phyloP scores from a whole-genome alignment of 2,797 vertebrate species.

The Staurois parvus region DNA sequence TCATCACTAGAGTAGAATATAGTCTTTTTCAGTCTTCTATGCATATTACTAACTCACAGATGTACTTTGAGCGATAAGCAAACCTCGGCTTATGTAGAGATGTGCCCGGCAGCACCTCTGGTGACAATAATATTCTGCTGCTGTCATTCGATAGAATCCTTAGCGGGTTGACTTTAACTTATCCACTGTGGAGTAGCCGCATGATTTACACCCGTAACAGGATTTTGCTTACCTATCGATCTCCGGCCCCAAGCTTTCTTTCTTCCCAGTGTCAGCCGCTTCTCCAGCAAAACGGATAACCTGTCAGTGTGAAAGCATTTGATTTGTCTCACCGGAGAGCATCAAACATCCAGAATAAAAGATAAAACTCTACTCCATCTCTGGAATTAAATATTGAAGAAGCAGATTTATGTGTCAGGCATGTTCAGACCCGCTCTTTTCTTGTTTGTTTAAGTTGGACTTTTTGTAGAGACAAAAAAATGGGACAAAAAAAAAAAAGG shows the following conservation, averaged over 20 bases:
- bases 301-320: not conserved
- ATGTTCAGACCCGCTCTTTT: not conserved
- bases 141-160: not conserved
- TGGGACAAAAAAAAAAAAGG: too few relatives aligned
- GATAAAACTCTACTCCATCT: not conserved
- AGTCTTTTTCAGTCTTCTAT: not conserved
- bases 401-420: not conserved
- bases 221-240: not conserved
- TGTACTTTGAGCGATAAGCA: not conserved
- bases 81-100: not conserved
- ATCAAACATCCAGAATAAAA: not conserved
- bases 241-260: not conserved
- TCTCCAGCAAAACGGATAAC: not conserved
- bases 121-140: not conserved
- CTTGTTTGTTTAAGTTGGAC: not conserved
- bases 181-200: not conserved
- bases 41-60: not conserved
- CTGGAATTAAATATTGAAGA: not conserved
- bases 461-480: too few relatives aligned
- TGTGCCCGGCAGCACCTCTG: not conserved
- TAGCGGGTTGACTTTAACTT: not conserved
- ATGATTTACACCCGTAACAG: not conserved
- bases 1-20: too few relatives aligned
- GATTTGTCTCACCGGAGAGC: not conserved
- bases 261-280: not conserved